Evolutionary conservation across 2,797 vertebrate species (phyloP), one percentile per base, ranked within the genome.

Genomic region (Syngnathus rostellatus): DNA sequence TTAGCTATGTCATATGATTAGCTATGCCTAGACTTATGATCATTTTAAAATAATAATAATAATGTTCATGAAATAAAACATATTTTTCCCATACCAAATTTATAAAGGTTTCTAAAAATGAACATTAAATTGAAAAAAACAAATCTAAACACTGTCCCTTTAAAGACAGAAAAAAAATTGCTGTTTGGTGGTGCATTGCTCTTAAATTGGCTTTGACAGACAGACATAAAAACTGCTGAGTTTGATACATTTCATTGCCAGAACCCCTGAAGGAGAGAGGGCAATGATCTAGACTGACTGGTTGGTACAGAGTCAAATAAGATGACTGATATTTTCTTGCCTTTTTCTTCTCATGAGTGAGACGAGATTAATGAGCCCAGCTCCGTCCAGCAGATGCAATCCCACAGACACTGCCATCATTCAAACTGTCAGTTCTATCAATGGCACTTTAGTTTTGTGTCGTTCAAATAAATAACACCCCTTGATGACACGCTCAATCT

Each of bases 311-410:
- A 61, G 65, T 64, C 23, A 38, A 72, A 65, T 67, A 68, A 31
- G 43, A 64, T 71, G 62, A 75, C 43, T 41, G 61, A 54, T 46
- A 46, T 48, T 67, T 61, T 45, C 40, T 63, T 57, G 39, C 38
- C 9, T 62, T 7, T 60, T 67, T 64, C 25, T 41, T 65, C 21
- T 23, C 60, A 60, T 40, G 17, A 53, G 41, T 65, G 41, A 72
- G 23, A 50, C 63, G 45, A 88, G 82, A 87, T 87, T 85, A 82
- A 90, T 85, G 83, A 83, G 64, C 64, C 72, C 63, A 69, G 68
- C 74, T 79, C 67, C 69, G 72, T 80, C 41, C 69, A 71, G 54
- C 68, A 70, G 74, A 77, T 74, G 64, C 53, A 67, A 66, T 69
- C 67, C 65, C 62, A 81, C 68, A 72, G 72, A 75, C 74, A 78